These are phyloP conservation scores for Phycodurus eques DNA, from an alignment of 2,113 vertebrate species.

Conservation along the genomic window DNA sequence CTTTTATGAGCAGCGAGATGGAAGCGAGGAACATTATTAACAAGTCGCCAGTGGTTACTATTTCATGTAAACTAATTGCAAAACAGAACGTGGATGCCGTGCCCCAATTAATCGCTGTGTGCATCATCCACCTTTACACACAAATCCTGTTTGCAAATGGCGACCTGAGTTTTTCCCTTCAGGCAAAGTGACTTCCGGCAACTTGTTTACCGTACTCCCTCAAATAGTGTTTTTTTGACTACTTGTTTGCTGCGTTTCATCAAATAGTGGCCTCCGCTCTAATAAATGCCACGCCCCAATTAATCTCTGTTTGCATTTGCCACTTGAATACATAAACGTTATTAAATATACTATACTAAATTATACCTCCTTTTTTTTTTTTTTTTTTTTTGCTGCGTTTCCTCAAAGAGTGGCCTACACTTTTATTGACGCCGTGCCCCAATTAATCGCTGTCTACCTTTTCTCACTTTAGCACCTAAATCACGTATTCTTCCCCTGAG, in stretches of 20 bases:
- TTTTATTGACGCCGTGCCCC: too few species aligned
- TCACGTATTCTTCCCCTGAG: too few species aligned
- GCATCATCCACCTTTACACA: too few species aligned
- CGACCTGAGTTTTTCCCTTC: not conserved
- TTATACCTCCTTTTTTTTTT: too few species aligned
- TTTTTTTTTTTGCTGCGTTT: too few species aligned
- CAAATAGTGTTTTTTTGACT: not conserved
- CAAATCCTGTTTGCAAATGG: not conserved
- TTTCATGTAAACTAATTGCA: not conserved
- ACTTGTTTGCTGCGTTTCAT: not conserved
- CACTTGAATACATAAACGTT: not conserved
- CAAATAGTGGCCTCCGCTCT: too few species aligned
- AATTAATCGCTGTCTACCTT: too few species aligned
- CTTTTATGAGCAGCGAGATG: conserved; percentile 10
- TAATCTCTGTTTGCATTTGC: not conserved
- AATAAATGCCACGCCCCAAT: not conserved
- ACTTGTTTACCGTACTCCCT: not conserved
- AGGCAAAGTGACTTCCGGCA: not conserved
- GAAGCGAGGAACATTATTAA: not conserved
- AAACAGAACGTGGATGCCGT: too few species aligned
- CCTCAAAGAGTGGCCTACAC: too few species aligned
- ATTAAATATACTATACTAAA: too few species aligned
- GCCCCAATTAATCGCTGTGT: too few species aligned
- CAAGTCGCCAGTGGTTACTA: not conserved
- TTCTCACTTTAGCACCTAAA: too few species aligned